These are phyloP conservation scores for Spondyliosoma cantharus DNA, from an alignment of 2,797 vertebrate species.

Conservation along the genomic window DNA sequence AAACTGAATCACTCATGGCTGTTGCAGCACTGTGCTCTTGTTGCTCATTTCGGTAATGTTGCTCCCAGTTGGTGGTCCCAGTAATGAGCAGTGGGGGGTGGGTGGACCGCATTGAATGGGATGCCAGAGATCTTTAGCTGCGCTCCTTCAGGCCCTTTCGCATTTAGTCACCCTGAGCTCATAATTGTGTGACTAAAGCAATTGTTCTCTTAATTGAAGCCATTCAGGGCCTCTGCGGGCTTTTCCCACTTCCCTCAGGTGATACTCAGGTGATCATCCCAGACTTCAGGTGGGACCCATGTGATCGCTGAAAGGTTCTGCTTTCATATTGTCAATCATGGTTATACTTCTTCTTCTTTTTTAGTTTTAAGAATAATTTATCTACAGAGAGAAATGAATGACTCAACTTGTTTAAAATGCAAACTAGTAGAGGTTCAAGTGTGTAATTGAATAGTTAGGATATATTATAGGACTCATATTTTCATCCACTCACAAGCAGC, in stretches of 20 bases:
- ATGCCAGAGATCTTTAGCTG: slow-evolving; percentile 84
- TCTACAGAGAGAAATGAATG: background rate
- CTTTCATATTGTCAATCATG: slow-evolving; percentile 31
- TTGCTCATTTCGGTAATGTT: slow-evolving; percentile 69
- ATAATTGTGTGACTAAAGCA: slow-evolving; percentile 88
- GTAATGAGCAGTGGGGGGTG: slow-evolving; percentile 71
- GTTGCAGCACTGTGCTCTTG: slow-evolving; percentile 49
- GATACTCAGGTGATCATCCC: slow-evolving; percentile 73
- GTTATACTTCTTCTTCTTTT: background rate
- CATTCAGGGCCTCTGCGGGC: slow-evolving; percentile 68
- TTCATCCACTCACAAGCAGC: slow-evolving; percentile 11
- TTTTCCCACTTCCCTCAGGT: slow-evolving; percentile 77
- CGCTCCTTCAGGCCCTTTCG: slow-evolving; percentile 82
- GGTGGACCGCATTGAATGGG: slow-evolving; percentile 75
- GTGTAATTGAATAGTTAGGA: background rate
- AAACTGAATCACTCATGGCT: slow-evolving; percentile 50
- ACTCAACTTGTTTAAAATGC: background rate
- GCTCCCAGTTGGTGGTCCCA: slow-evolving; percentile 80
- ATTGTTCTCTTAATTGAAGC: slow-evolving; percentile 87
- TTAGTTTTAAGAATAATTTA: slow-evolving; percentile 9
- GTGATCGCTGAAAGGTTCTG: slow-evolving; percentile 58
- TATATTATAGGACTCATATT: background rate
- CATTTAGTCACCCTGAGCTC: slow-evolving; percentile 84
- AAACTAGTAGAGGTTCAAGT: background rate
- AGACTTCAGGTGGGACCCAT: slow-evolving; percentile 69